These are phyloP conservation scores for Geodia barretti DNA, from an alignment of 37 sponge, comb jelly and placozoan species.

Conservation along the genomic window DNA sequence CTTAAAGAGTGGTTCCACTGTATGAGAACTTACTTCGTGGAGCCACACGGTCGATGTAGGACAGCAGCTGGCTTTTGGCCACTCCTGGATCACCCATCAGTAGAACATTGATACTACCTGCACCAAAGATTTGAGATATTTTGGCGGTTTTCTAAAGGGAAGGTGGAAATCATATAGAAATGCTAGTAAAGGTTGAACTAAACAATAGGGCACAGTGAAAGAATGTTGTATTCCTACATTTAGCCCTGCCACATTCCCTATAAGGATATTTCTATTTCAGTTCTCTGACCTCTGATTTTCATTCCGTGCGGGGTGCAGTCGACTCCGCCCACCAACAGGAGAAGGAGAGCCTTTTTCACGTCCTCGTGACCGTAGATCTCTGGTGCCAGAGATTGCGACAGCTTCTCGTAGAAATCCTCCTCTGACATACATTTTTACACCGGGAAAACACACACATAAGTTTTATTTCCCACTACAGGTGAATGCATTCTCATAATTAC, in stretches of 20 bases:
- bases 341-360: constrained; percentile 95
- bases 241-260: too few relatives aligned
- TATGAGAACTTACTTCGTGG: constrained; percentile 76
- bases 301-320: constrained; percentile 95
- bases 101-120: constrained; percentile 93
- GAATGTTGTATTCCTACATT: too few relatives aligned
- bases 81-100: constrained; percentile 99
- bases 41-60: constrained; percentile 95
- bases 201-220: too few relatives aligned
- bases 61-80: constrained; percentile 96
- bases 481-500: too few relatives aligned
- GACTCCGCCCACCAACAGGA: constrained; percentile 96
- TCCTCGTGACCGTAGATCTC: constrained; percentile 99
- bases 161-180: too few relatives aligned
- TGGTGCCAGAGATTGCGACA: constrained; percentile 94
- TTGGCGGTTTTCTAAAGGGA: too few relatives aligned
- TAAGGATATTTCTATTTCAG: too few relatives aligned
- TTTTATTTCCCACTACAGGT: background rate
- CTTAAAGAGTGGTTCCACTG: background rate
- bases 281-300: constrained; percentile 90
- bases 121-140: too few relatives aligned
- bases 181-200: too few relatives aligned
- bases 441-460: background rate
- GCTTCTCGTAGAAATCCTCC: constrained; percentile 94
- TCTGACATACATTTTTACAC: constrained; percentile 21